Conservation (phyloP, 2,888 invertebrate genomes). For the Thymelicus lineola region DNA sequence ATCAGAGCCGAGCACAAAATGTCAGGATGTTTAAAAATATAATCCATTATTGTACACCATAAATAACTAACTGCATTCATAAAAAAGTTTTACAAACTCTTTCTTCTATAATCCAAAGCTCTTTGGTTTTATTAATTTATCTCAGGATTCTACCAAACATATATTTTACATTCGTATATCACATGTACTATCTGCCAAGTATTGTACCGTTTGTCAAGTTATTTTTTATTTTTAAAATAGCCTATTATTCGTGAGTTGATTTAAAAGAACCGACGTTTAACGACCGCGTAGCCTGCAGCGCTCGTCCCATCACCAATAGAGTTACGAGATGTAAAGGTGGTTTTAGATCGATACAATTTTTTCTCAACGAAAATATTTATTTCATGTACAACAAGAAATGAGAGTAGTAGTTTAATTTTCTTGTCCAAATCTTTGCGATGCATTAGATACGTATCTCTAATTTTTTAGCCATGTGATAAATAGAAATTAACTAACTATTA, state of each 20-base stretch:
- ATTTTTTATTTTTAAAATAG: conserved; percentile 42
- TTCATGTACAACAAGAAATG: not conserved
- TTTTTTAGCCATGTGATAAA: too few relatives aligned
- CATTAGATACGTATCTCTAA: too few relatives aligned
- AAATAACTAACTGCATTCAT: too few relatives aligned
- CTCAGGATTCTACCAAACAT: conserved; percentile 32
- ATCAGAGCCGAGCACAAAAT: too few relatives aligned
- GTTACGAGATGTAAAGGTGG: conserved; percentile 40
- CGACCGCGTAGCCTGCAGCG: conserved; percentile 46
- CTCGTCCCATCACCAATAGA: conserved; percentile 45
- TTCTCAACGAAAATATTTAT: not conserved
- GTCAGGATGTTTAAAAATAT: too few relatives aligned
- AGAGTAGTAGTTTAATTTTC: too few relatives aligned
- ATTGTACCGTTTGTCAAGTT: conserved; percentile 41
- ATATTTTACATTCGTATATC: conserved; percentile 37
- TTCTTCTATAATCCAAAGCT: too few relatives aligned
- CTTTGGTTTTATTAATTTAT: not conserved
- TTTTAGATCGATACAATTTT: conserved; percentile 17
- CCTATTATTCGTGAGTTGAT: conserved; percentile 48
- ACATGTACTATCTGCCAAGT: conserved; percentile 25
- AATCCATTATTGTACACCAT: too few relatives aligned
- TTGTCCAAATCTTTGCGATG: too few relatives aligned
- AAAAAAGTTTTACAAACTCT: too few relatives aligned
- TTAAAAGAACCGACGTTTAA: conserved; percentile 49
- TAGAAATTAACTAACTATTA: too few relatives aligned